Conservation (phyloP, 2,888 invertebrate genomes). For the Anthrax anthrax region DNA sequence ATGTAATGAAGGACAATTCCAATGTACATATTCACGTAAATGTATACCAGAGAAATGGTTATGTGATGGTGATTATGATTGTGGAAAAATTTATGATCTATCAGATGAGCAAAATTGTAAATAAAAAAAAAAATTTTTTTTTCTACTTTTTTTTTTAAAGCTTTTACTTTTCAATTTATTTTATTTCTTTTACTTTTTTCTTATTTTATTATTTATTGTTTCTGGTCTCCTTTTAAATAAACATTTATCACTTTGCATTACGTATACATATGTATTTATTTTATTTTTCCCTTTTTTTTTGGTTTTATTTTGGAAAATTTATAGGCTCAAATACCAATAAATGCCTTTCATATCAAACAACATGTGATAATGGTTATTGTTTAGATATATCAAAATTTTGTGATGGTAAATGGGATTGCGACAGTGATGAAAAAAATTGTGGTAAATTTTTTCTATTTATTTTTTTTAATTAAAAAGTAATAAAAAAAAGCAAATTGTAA, state of each 20-base stretch:
- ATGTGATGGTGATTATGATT: slow-evolving; percentile 65
- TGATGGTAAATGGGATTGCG: slow-evolving; percentile 32
- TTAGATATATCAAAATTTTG: slow-evolving; percentile 32
- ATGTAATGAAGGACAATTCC: slow-evolving; percentile 58
- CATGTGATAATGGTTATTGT: slow-evolving; percentile 40
- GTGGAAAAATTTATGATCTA: slow-evolving; percentile 61
- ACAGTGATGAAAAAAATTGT: slow-evolving; percentile 32
- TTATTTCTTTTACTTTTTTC: not conserved
- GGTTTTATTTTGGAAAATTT: not conserved
- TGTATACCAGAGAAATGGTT: slow-evolving; percentile 64
- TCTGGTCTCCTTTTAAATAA: too few relatives aligned
- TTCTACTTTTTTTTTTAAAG: not conserved
- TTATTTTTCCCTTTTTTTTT: not conserved
- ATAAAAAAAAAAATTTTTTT: slow-evolving; percentile 11
- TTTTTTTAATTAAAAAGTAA: too few relatives aligned
- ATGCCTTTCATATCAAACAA: slow-evolving; percentile 53
- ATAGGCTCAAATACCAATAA: slow-evolving; percentile 42
- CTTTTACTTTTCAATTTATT: not conserved
- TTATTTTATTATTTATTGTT: too few relatives aligned
- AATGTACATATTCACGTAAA: slow-evolving; percentile 51
- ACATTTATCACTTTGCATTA: too few relatives aligned
- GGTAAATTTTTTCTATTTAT: slow-evolving; percentile 15
- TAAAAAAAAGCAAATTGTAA: too few relatives aligned
- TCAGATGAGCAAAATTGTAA: slow-evolving; percentile 66
- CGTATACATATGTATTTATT: too few relatives aligned